These are phyloP conservation scores for Carabus problematicus DNA, from an alignment of 2,888 invertebrate species.

Conservation along the genomic window DNA sequence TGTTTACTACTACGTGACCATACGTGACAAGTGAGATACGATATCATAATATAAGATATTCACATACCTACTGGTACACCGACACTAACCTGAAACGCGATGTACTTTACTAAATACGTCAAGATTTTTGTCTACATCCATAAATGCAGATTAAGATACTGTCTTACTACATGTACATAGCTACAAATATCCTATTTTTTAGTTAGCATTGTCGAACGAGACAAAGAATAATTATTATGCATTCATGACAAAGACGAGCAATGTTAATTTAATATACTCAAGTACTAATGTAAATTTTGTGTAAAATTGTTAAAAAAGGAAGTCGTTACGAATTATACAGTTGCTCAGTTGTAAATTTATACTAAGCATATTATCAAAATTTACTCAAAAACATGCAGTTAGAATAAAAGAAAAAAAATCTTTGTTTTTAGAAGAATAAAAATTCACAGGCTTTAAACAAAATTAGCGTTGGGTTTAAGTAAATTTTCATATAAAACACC, in stretches of 20 bases:
- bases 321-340: background rate
- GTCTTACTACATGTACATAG: too few species aligned
- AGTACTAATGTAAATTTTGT: background rate
- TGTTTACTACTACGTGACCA: too few species aligned
- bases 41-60: too few species aligned
- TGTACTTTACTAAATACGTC: too few species aligned
- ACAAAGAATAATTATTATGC: background rate
- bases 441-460: slow-evolving; percentile 9
- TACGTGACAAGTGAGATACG: too few species aligned
- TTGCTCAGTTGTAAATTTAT: background rate
- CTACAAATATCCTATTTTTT: too few species aligned
- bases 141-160: too few species aligned
- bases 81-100: too few species aligned
- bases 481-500: background rate
- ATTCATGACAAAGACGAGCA: background rate
- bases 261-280: background rate
- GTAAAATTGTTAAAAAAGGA: background rate
- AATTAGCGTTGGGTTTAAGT: background rate
- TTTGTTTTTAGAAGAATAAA: slow-evolving; percentile 8
- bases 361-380: too few species aligned
- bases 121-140: too few species aligned
- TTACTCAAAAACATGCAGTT: background rate
- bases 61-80: too few species aligned
- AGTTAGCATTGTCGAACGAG: background rate
- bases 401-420: slow-evolving; percentile 2